Evolutionary conservation across 2,113 vertebrate species (phyloP).

Genomic region (Hypanus sabinus): DNA sequence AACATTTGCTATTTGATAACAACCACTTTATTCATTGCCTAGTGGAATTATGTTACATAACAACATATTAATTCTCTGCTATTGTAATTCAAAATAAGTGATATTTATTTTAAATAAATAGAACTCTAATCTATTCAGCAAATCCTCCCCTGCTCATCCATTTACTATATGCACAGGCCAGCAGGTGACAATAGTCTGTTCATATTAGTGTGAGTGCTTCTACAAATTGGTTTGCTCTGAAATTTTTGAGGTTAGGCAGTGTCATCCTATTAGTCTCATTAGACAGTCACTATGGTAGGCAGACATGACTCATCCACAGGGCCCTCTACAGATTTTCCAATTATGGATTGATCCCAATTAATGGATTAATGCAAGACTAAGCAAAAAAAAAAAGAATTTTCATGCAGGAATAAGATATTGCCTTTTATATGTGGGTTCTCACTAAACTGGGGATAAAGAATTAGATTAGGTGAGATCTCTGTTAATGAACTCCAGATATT

Average conservation of each 20-base stretch:
- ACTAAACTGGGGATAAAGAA: background rate
- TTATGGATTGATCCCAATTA: conserved; percentile 24
- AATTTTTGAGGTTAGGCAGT: conserved; percentile 4
- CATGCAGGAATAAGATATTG: background rate
- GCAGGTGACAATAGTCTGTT: background rate
- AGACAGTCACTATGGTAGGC: conserved; percentile 11
- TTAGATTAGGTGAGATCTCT: background rate
- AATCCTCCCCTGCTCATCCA: background rate
- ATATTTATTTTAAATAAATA: background rate
- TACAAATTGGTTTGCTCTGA: conserved; percentile 38
- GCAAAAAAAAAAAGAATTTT: conserved; percentile 18
- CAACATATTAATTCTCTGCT: background rate
- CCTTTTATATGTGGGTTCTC: background rate
- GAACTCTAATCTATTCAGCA: background rate
- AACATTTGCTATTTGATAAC: conserved; percentile 9
- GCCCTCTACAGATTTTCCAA: conserved; percentile 27
- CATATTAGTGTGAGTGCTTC: conserved; percentile 3
- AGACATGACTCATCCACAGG: conserved; percentile 38
- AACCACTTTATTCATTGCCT: background rate
- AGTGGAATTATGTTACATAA: background rate
- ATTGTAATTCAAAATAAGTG: background rate
- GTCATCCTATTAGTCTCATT: background rate
- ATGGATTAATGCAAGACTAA: conserved; percentile 21
- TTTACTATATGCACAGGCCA: background rate
- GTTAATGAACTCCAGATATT: background rate